Conservation (phyloP, 2,113 vertebrate species). For the Indicator maculatus region DNA sequence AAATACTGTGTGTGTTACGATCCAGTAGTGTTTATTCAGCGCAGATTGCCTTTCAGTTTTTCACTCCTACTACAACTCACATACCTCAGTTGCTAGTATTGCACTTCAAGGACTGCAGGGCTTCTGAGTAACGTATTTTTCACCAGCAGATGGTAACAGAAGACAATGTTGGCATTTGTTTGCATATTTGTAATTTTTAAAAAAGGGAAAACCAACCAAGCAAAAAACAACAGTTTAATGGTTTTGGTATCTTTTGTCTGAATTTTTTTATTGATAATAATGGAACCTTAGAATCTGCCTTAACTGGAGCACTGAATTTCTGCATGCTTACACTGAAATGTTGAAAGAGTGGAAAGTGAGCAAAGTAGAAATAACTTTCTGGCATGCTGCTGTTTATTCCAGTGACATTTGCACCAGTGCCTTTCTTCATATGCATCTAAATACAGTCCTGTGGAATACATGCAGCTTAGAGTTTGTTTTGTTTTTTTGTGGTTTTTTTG, state of each 20-base stretch:
- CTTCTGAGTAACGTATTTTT: background rate
- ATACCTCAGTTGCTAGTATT: background rate
- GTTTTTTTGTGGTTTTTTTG: too few relatives aligned
- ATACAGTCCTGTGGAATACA: background rate
- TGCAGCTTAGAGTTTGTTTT: background rate
- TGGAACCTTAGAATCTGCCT: background rate
- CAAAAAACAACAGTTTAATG: background rate
- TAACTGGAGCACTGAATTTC: background rate
- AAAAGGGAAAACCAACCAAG: too few relatives aligned
- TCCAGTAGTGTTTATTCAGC: background rate
- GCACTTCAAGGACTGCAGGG: background rate
- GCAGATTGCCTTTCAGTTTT: background rate
- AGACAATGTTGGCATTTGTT: background rate
- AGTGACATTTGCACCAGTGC: background rate
- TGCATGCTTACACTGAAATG: background rate
- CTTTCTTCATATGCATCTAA: background rate
- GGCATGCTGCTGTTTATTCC: background rate
- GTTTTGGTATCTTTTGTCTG: background rate
- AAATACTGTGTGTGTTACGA: background rate
- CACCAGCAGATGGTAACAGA: constrained; percentile 57
- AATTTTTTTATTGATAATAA: background rate
- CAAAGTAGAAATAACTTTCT: background rate
- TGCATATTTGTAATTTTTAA: background rate
- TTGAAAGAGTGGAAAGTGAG: background rate
- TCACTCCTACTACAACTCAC: background rate